phyloP scores from a whole-genome alignment of 2,113 vertebrate species.

The Pontoporia blainvillei region DNA sequence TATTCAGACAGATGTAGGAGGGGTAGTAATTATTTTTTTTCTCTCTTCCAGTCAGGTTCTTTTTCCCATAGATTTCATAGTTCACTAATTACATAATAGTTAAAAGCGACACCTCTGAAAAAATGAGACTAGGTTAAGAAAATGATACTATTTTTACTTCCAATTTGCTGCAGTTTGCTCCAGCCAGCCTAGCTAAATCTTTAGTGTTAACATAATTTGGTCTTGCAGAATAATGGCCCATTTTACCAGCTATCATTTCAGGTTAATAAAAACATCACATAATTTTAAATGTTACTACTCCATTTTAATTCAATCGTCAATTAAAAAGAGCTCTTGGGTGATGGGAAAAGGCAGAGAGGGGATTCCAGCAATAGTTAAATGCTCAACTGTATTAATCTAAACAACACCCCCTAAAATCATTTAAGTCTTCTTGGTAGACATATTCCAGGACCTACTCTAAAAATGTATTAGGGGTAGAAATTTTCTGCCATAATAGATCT shows the following conservation, averaged over 20 bases:
- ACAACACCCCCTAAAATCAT: not conserved
- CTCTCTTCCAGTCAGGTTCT: not conserved
- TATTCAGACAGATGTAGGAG: not conserved
- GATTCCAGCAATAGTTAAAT: conserved; percentile 42
- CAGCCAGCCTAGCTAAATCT: conserved; percentile 15
- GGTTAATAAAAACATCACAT: conserved; percentile 69
- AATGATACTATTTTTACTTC: conserved; percentile 56
- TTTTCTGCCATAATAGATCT: not conserved
- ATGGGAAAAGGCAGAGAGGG: not conserved
- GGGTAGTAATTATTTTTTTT: conserved; percentile 27
- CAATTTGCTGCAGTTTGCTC: conserved; percentile 36
- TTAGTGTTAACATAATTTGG: conserved; percentile 64
- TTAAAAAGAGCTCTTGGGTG: conserved; percentile 11
- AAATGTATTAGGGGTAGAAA: not conserved
- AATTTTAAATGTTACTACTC: conserved; percentile 55
- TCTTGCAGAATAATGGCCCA: conserved; percentile 60
- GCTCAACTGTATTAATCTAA: not conserved
- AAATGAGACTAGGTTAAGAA: conserved; percentile 47
- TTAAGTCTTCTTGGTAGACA: not conserved
- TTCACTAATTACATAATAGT: conserved; percentile 65
- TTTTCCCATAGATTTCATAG: not conserved
- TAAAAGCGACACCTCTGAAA: conserved; percentile 38
- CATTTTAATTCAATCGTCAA: conserved; percentile 50
- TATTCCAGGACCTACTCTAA: not conserved
- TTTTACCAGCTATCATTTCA: conserved; percentile 63